phyloP scores from a whole-genome alignment of 2,888 invertebrate species.

The Spodoptera littoralis region DNA sequence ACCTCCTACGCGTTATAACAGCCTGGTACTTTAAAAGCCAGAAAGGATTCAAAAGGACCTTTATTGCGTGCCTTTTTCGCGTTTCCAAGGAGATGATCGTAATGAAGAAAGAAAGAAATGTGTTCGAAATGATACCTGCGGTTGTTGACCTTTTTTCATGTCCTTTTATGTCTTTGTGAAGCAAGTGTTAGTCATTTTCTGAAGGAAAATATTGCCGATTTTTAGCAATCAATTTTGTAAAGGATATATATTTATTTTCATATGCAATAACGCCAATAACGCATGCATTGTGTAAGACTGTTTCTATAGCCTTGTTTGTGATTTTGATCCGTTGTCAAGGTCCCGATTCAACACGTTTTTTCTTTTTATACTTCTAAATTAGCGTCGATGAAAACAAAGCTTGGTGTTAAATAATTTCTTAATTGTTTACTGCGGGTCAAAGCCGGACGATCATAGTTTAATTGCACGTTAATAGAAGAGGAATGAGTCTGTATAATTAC shows the following conservation, averaged over 20 bases:
- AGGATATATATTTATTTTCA: slow-evolving; percentile 2
- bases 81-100: slow-evolving; percentile 15
- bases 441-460: too few relatives aligned
- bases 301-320: slow-evolving; percentile 19
- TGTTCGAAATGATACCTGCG: slow-evolving; percentile 23
- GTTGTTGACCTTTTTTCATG: slow-evolving; percentile 34
- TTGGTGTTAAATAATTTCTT: background rate
- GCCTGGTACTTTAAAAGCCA: slow-evolving; percentile 77
- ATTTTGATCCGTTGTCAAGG: slow-evolving; percentile 25
- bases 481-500: too few relatives aligned
- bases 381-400: slow-evolving; percentile 12
- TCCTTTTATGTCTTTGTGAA: slow-evolving; percentile 8
- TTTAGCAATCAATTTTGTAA: background rate
- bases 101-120: slow-evolving; percentile 19
- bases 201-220: background rate
- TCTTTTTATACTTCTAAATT: slow-evolving; percentile 27
- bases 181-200: background rate
- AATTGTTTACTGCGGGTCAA: background rate
- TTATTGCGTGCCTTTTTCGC: slow-evolving; percentile 42
- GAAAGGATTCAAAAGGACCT: slow-evolving; percentile 75
- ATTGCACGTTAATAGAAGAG: too few relatives aligned
- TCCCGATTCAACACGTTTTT: slow-evolving; percentile 27
- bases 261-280: slow-evolving; percentile 1
- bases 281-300: slow-evolving; percentile 14
- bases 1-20: slow-evolving; percentile 69